Base-by-base conservation (phyloP, 2,888 invertebrate genomes). In the Phorcus lineatus region DNA sequence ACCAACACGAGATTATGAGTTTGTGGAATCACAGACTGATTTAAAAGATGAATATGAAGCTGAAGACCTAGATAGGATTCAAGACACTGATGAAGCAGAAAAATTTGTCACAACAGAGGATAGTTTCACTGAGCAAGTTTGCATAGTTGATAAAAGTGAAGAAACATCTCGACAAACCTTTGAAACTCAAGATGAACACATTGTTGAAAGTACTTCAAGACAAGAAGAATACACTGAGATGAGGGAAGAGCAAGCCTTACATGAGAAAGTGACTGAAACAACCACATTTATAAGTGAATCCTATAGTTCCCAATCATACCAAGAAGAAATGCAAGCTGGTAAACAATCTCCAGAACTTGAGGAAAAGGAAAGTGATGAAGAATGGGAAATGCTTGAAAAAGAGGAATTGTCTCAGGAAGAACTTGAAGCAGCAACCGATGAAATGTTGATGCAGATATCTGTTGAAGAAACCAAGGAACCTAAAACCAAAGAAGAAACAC, bases 331-430 rank as follows among this genome's bases (percentile, higher is more conserved):
- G 47, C 47, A 47, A 47, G 47, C 47, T 47, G 7, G 47, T 47
- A 47, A 47, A 47, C 47, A 47, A 47, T 47, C 47, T 11, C 62
- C 62, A 22, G 62, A 11, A 62, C 62, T 17, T 7, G 62, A 62
- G n/a, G 17, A 24, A 28, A 24, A 62, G 16, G 62, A 62, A 16
- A 81, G 81, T 9, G 82, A 82, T 0, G 82, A 83, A 62, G 85
- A 86, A 16, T 88, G 88, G 88, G 90, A 89, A 82, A 80, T 88
- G 28, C 81, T 89, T 7, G 88, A 89, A 19, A 85, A 83, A 22
- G 82, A 84, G 3, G 88, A 88, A 47, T 57, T 84, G 17, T 81
- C 83, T 17, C 70, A 77, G 22, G 80, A 81, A 6, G 81, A 83
- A 62, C 74, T 81, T n/a, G 70, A 13, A 17, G 78, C 75, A 11